A percentile compares a stretch with the other conserved stretches of the same genome.
Conservation (phyloP, 2,888 invertebrate genomes). For the Chirona hameri region DNA sequence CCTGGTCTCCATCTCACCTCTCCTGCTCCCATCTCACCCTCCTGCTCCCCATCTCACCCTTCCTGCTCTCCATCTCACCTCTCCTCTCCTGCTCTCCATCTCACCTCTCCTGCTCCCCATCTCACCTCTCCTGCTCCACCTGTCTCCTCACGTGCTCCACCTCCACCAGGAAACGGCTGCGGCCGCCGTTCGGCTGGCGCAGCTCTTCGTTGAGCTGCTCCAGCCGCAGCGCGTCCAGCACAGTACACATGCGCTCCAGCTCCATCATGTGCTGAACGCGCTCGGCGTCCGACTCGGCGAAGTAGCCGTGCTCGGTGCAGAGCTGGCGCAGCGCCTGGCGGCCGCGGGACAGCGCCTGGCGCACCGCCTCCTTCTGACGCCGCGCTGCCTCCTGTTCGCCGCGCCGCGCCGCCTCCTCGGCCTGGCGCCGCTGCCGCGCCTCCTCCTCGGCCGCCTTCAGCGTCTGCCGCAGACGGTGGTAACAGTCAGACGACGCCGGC, state of each 20-base stretch:
- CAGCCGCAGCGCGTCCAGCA: constrained; percentile 54
- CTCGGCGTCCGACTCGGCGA: constrained; percentile 61
- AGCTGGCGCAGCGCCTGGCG: constrained; percentile 37
- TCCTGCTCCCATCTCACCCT: too few species aligned
- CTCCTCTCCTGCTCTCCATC: too few species aligned
- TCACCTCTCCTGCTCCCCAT: too few species aligned
- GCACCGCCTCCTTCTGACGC: constrained; percentile 78
- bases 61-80: too few species aligned
- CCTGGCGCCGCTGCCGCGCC: constrained; percentile 63
- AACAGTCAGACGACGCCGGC: neutral
- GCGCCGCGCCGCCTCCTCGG: constrained; percentile 72
- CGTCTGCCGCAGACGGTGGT: constrained; percentile 42
- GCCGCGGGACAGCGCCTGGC: constrained; percentile 78
- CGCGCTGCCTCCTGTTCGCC: constrained; percentile 75
- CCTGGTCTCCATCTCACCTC: too few species aligned
- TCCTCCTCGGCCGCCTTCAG: constrained; percentile 62
- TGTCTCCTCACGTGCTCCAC: constrained; percentile 68
- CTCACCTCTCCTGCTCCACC: constrained; percentile 67
- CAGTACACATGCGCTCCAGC: constrained; percentile 87
- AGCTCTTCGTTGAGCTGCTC: constrained; percentile 71
- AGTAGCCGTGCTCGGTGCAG: constrained; percentile 40
- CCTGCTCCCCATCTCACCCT: too few species aligned
- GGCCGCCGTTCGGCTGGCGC: constrained; percentile 45
- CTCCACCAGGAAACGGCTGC: constrained; percentile 47
- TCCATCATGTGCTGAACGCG: constrained; percentile 79